Conservation (phyloP, 2,888 invertebrate genomes). For the Automeris io region DNA sequence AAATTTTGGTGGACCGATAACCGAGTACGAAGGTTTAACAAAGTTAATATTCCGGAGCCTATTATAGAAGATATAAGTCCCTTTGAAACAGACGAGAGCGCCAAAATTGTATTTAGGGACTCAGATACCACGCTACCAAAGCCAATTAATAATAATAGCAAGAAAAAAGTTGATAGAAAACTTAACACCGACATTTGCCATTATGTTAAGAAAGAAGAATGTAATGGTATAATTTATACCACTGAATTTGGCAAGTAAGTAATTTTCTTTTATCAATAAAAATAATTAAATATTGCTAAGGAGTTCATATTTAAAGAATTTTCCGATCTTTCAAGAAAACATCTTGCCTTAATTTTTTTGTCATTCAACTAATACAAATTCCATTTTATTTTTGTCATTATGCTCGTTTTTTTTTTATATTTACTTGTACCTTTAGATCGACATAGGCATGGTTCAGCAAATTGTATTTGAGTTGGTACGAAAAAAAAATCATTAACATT, state of each 20-base stretch:
- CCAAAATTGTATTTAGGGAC: slow-evolving; percentile 48
- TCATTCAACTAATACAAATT: slow-evolving; percentile 1
- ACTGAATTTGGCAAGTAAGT: slow-evolving; percentile 20
- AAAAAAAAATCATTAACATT: neutral
- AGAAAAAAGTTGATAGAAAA: neutral
- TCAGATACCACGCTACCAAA: neutral
- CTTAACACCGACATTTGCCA: slow-evolving; percentile 34
- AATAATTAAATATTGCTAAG: neutral
- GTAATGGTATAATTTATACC: slow-evolving; percentile 43
- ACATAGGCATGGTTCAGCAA: too few relatives aligned
- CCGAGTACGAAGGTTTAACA: slow-evolving; percentile 37
- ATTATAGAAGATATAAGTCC: slow-evolving; percentile 45
- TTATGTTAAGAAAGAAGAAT: slow-evolving; percentile 41
- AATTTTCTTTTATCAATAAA: neutral
- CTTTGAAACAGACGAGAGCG: slow-evolving; percentile 55
- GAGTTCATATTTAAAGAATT: neutral
- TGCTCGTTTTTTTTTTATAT: neutral
- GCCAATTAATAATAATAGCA: neutral
- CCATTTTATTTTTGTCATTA: neutral
- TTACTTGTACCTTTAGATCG: neutral
- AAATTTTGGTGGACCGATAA: slow-evolving; percentile 65
- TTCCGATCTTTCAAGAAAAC: neutral
- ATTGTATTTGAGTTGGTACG: neutral
- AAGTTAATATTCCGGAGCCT: slow-evolving; percentile 33
- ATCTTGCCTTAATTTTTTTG: too few relatives aligned